Evolutionary conservation across 1,140 invertebrate species (phyloP).

Genomic region (Cecropterus lyciades): DNA sequence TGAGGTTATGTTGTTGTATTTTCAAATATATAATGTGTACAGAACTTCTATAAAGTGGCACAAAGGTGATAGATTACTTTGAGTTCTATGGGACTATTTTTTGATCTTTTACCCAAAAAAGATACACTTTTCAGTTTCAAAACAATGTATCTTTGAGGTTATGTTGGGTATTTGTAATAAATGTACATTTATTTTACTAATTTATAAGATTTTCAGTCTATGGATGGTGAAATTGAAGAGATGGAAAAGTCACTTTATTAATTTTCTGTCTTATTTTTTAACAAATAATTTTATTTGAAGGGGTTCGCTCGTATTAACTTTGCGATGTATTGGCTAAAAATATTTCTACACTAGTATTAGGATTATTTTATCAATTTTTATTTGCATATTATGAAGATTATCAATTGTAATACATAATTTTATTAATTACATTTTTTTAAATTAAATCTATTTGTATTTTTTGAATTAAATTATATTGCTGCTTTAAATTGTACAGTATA

Average conservation of each 20-base stretch:
- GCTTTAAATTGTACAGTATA: too few species aligned
- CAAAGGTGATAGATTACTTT: neutral
- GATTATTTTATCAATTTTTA: too few species aligned
- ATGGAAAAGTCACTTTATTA: neutral
- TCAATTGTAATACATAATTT: too few species aligned
- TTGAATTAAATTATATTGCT: too few species aligned
- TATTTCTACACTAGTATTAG: neutral
- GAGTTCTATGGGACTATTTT: slow-evolving; percentile 12
- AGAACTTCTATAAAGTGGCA: slow-evolving; percentile 39
- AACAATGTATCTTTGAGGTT: slow-evolving; percentile 33
- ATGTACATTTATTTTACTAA: neutral
- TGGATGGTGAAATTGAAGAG: neutral
- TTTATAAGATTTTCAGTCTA: neutral
- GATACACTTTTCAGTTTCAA: slow-evolving; percentile 25
- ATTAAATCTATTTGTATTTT: too few species aligned
- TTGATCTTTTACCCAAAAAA: slow-evolving; percentile 25
- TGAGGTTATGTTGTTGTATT: slow-evolving; percentile 65
- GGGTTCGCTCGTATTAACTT: neutral
- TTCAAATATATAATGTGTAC: slow-evolving; percentile 22
- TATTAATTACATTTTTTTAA: too few species aligned
- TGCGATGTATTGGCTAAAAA: neutral
- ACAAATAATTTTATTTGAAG: neutral
- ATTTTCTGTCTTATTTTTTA: neutral
- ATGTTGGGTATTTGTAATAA: slow-evolving; percentile 3
- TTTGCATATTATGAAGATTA: too few species aligned